Evolutionary conservation across 2,113 vertebrate species (phyloP), one percentile per base, ranked within the genome.

Genomic region (Andinoacara biseriatus): DNA sequence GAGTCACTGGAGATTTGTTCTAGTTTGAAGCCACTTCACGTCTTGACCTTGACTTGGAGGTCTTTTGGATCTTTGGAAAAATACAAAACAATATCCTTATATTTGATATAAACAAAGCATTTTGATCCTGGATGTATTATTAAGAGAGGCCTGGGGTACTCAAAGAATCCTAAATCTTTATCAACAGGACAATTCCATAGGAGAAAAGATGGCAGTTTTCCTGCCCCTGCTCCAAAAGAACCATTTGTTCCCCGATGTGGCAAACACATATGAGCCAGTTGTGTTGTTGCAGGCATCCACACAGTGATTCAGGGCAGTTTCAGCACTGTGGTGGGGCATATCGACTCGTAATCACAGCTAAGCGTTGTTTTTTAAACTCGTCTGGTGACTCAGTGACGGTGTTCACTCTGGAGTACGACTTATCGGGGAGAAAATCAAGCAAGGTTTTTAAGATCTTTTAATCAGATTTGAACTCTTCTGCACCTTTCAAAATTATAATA

Each of bases 11-110:
- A 78, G 59, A 87, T 88, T 84, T 85, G 87, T 81, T 83, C 59
- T 57, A 43, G 60, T 87, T 88, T 63, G 22, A 33, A 52, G 14
- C 57, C 38, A 10, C 80, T 88, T 85, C 43, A 63, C 24, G 65
- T 54, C 65, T 60, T 38, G 65, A 84, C 87, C 85, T 91, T 91
- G 63, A 75, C 63, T 43, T 31, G 11, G 49, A 78, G 49, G 43
- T 72, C 43, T 58, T 52, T 22, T 35, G 58, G 26, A 74, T 57
- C 38, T 83, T 69, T n/a, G n/a, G 13, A 63, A 14, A 54, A 65
- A 85, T 15, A 52, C 9, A 65, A 35, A 40, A 74, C 5, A 31
- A 33, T 22, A 56, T 74, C 29, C 4, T 74, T 56, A 17, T 56
- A 31, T 74, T 49, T 60, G 49, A 38, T 52, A 1, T 58, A 80